Base-by-base conservation (phyloP, 2,797 vertebrate species). In the Poecilia gillii region DNA sequence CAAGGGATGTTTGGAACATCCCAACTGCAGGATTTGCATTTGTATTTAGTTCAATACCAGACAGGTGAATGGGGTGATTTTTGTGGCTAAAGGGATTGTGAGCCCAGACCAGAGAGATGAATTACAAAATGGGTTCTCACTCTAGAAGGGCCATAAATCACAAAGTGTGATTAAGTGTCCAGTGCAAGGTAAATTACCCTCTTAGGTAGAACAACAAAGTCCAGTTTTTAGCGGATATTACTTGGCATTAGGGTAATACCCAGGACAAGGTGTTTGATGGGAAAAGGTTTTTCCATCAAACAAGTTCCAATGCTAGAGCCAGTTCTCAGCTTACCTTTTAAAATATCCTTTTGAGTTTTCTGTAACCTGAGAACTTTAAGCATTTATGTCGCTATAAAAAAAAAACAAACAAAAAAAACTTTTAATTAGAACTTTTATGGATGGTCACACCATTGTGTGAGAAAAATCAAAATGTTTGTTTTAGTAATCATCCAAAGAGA, bases 1-100 rank as follows among this genome's bases (percentile, higher is more conserved):
- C 72, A 77, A 70, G 82, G 79, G 73, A 78, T 66, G 43, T 79
- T 81, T 82, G 84, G 88, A 87, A 85, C 79, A 79, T 84, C 81
- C 84, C 81, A 82, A 85, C 78, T 83, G 74, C 33, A 70, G 77
- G 86, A 92, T 89, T 91, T 92, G 80, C 90, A 89, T 91, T 91
- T 86, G 80, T 86, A 91, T 92, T 89, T 89, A 90, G 85, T 81
- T 81, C 77, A 79, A 80, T 75, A 80, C 51, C 71, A 86, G 57
- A 75, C 74, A 87, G 80, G 85, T 79, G 79, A 81, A 74, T 59
- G 71, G 78, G 82, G 88, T 47, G 84, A 87, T 80, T 89, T 51
- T 87, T 5, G 39, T 72, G 73, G 78, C 76, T 73, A 31, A 68
- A 82, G 59, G 68, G 73, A 57, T 72, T 87, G 85, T 78, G 84